Percentiles rank a stretch among this genome's conserved stretches.
These are phyloP conservation scores for Brachyhypopomus occidentalis DNA, from an alignment of 2,113 vertebrate species.

Conservation along the genomic window DNA sequence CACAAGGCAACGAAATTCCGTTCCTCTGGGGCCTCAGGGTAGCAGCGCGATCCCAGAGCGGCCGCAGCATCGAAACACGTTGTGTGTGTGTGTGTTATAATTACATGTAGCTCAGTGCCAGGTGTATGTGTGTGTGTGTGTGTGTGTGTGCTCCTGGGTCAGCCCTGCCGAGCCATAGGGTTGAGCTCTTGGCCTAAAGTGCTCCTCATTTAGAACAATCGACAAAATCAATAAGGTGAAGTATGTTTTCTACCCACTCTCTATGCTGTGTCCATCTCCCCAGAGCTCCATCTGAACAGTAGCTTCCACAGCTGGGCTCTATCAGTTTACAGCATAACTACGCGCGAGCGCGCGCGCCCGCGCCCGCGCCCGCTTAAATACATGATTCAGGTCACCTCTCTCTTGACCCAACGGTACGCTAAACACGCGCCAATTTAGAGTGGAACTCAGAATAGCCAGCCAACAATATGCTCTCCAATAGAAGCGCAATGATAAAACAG, in stretches of 20 bases:
- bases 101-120: constrained; percentile 39
- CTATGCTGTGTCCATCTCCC: constrained; percentile 67
- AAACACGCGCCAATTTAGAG: neutral
- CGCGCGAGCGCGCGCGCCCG: neutral
- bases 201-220: constrained; percentile 79
- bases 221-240: constrained; percentile 82
- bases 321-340: constrained; percentile 37
- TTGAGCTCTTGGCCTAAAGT: constrained; percentile 76
- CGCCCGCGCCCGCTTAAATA: constrained; percentile 13
- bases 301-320: constrained; percentile 69
- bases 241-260: constrained; percentile 73
- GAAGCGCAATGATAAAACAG: constrained; percentile 8
- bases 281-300: constrained; percentile 66
- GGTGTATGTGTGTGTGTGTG: constrained; percentile 19
- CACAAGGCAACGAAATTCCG: too few relatives aligned
- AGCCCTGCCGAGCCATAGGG: constrained; percentile 62
- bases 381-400: neutral
- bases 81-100: constrained; percentile 33
- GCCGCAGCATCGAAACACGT: too few relatives aligned
- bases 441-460: neutral
- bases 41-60: too few relatives aligned
- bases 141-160: constrained; percentile 42
- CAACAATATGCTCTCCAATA: constrained; percentile 10
- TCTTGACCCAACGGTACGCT: neutral
- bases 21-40: too few relatives aligned